Percentiles rank a stretch among this genome's conserved stretches.
phyloP scores from a whole-genome alignment of 2,113 vertebrate species.

The Gymnobelideus leadbeateri region DNA sequence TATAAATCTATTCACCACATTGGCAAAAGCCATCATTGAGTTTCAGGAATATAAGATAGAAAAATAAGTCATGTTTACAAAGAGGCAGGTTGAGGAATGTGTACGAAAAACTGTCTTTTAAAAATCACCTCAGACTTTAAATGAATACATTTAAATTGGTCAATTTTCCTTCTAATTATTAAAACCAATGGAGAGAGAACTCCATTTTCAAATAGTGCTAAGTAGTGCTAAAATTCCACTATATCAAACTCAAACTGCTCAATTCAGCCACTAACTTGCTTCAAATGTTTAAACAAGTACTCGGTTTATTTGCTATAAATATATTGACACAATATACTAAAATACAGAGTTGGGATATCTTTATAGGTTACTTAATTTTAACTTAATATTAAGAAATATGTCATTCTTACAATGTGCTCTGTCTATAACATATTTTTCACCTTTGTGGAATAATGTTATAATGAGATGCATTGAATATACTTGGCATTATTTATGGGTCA shows the following conservation, averaged over 20 bases:
- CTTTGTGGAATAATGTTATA: background rate
- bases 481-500: background rate
- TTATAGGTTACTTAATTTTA: conserved; percentile 28
- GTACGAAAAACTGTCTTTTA: background rate
- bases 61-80: background rate
- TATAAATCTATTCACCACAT: conserved; percentile 25
- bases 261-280: conserved; percentile 9
- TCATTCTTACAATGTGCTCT: background rate
- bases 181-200: background rate
- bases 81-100: background rate
- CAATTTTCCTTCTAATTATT: background rate
- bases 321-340: background rate
- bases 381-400: background rate
- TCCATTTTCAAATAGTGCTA: background rate
- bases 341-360: background rate
- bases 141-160: conserved; percentile 41
- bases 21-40: conserved; percentile 2
- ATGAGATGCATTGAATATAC: background rate
- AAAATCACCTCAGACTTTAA: conserved; percentile 33
- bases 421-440: conserved; percentile 9
- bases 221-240: conserved; percentile 1
- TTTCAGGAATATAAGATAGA: background rate
- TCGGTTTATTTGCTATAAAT: background rate
- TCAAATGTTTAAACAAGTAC: conserved; percentile 29
- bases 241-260: conserved; percentile 6